Base-by-base conservation (phyloP, 23 tunicate species). In the Botrylloides violaceus region DNA sequence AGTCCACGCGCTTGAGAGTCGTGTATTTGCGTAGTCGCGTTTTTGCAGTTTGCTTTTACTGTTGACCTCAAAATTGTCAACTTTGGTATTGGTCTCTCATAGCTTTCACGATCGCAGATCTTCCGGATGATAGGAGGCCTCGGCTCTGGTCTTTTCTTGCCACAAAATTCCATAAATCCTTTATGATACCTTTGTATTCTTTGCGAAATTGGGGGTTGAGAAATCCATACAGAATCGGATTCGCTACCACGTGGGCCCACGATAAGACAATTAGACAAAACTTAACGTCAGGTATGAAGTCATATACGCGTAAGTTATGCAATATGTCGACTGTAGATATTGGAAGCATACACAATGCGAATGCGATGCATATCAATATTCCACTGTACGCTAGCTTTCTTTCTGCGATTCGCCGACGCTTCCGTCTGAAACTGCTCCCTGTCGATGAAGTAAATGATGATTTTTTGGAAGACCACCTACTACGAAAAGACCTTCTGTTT, bases 311-410 rank as follows among this genome's bases (percentile, higher is more conserved):
- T 2, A 64, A 34, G 4, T 21, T 48, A 23, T 32, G 60, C 23
- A 80, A 25, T 26, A 87, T 77, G 18, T 61, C 73, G 62, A 80
- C 75, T 3, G 64, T 71, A 21, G 80, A 80, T 3, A 75, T 47
- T 0, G 95, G 95, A 7, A 87, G 79, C 2, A 76, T 74, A 32
- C 75, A 73, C 22, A 87, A 30, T 12, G 82, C 86, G 39, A 87
- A 71, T n/a, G 85, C 82, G 21, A 81, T 43, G 64, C 95, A 87
- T 28, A 87, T 87, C 3, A 71, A 34, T 23, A 80, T 37, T 23
- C 95, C 95, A 70, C 82, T 87, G 82, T 87, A 87, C 39, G 86
- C 86, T 24, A 87, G 71, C 47, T 80, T 82, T 36, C 76, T 74
- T 70, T 87, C 95, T 3, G 95, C 95, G 6, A 66, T 77, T 25